Percentiles rank a stretch among this genome's conserved stretches.
Conservation (phyloP, 2,113 vertebrate species). For the Monarcha castaneiventris region DNA sequence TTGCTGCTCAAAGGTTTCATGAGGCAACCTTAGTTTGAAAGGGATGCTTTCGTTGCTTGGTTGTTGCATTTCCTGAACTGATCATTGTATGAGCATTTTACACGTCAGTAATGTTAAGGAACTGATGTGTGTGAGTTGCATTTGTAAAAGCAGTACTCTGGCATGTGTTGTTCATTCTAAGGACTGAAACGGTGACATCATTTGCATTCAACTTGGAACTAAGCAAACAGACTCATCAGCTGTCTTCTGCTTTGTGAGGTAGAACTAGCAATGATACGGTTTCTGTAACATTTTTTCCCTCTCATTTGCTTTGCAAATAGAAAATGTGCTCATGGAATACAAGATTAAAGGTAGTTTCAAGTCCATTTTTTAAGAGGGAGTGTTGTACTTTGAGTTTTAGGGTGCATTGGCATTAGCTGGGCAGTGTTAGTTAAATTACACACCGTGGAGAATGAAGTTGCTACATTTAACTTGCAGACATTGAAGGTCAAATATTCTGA, state of each 20-base stretch:
- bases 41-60: neutral
- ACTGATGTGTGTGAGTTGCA: accelerated
- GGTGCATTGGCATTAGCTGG: neutral
- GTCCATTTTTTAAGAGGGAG: neutral
- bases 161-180: neutral
- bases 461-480: accelerated
- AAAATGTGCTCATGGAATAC: neutral
- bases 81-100: neutral
- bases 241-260: neutral
- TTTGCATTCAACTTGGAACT: neutral
- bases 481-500: neutral
- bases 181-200: neutral
- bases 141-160: neutral
- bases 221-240: neutral
- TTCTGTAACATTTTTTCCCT: neutral
- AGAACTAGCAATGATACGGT: neutral
- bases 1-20: neutral
- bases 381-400: neutral
- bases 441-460: neutral
- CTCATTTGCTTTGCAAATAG: neutral
- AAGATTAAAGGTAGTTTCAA: neutral
- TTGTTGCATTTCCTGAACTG: neutral
- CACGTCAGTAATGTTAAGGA: neutral
- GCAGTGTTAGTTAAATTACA: neutral
- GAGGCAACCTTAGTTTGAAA: neutral